Evolutionary conservation across 2,113 vertebrate genomes (phyloP).

Genomic region (Zosterops pallidus): DNA sequence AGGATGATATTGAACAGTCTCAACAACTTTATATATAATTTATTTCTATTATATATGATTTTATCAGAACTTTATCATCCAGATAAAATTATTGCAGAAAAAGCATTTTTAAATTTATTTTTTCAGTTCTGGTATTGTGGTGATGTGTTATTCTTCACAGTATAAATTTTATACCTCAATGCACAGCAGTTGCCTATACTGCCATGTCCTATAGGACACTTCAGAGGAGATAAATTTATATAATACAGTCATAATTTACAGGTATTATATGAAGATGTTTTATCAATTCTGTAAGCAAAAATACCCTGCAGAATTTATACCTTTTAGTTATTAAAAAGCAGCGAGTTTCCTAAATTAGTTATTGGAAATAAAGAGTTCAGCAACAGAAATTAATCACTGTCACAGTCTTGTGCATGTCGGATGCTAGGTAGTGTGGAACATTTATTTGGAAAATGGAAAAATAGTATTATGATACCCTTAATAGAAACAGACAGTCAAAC

Average conservation of each 20-base stretch:
- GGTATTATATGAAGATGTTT: conserved; percentile 72
- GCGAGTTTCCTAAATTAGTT: conserved; percentile 73
- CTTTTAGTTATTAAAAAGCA: conserved; percentile 74
- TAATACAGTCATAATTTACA: conserved; percentile 64
- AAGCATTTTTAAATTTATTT: background rate
- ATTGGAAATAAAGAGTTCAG: conserved; percentile 73
- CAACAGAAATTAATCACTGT: conserved; percentile 77
- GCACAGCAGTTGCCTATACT: background rate
- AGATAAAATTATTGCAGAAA: background rate
- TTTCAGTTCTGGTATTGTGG: background rate
- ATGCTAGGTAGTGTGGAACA: conserved; percentile 53
- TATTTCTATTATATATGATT: background rate
- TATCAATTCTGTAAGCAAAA: conserved; percentile 74
- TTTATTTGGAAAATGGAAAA: conserved; percentile 75
- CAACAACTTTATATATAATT: background rate
- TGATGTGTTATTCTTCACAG: conserved; percentile 7
- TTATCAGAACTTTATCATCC: background rate
- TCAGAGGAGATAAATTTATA: conserved; percentile 58
- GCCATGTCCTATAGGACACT: background rate
- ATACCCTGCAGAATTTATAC: conserved; percentile 62
- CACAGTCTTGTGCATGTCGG: conserved; percentile 27
- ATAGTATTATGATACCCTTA: conserved; percentile 69
- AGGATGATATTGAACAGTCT: background rate
- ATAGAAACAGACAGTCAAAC: conserved; percentile 81
- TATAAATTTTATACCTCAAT: conserved; percentile 34